Conservation (phyloP, 1,140 invertebrate genomes). For the Pachypeltis micranthus region DNA sequence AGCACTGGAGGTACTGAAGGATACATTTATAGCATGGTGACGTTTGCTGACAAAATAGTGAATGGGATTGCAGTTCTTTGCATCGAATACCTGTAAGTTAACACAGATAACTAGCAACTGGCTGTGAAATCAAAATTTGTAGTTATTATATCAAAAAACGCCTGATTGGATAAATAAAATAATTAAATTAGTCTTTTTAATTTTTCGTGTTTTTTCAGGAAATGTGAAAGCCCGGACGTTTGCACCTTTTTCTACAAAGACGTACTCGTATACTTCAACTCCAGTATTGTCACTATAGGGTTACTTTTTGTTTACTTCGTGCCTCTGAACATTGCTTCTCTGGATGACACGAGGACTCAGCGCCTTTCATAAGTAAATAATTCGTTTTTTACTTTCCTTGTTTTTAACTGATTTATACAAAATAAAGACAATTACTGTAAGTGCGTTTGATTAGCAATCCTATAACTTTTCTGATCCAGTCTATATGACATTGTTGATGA, state of each 20-base stretch:
- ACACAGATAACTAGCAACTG: too few relatives aligned
- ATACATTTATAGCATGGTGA: constrained; percentile 86
- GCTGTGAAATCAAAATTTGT: too few relatives aligned
- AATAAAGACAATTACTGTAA: too few relatives aligned
- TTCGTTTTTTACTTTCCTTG: neutral
- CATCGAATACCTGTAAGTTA: constrained; percentile 63
- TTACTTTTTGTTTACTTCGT: neutral
- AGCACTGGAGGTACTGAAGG: constrained; percentile 75
- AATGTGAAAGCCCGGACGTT: neutral
- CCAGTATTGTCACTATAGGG: neutral
- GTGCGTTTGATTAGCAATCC: neutral
- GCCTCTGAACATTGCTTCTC: neutral
- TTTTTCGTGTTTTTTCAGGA: neutral
- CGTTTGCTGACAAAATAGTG: constrained; percentile 85
- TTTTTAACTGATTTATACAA: too few relatives aligned
- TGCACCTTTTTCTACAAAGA: neutral
- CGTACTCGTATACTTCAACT: neutral
- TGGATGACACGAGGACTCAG: neutral
- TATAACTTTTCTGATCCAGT: neutral
- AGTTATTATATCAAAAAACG: too few relatives aligned
- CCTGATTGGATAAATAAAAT: too few relatives aligned
- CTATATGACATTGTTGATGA: neutral
- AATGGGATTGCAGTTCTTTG: constrained; percentile 76
- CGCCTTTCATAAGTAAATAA: neutral
- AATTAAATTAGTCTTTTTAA: too few relatives aligned